phyloP scores from a whole-genome alignment of 2,113 vertebrate genomes.

The Sylvietta virens region DNA sequence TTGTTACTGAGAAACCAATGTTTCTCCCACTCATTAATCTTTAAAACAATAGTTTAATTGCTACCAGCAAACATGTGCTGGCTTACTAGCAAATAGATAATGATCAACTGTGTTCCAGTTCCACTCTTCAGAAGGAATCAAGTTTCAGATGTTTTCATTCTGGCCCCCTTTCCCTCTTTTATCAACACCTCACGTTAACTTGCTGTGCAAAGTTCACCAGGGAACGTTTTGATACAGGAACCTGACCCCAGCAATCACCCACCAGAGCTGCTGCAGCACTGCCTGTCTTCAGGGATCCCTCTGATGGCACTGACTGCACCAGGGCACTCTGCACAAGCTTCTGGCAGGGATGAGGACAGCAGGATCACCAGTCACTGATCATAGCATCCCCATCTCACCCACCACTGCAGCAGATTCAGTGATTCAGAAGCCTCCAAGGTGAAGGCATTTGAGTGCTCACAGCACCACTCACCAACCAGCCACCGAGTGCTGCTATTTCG shows the following conservation, averaged over 20 bases:
- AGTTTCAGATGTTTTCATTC: background rate
- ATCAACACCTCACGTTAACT: background rate
- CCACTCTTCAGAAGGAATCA: background rate
- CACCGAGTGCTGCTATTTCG: background rate
- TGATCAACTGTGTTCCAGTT: background rate
- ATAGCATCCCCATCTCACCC: background rate
- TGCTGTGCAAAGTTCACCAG: background rate
- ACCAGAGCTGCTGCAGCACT: background rate
- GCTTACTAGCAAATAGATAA: background rate
- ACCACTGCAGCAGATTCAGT: background rate
- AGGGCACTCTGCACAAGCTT: background rate
- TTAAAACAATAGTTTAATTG: slow-evolving; percentile 14
- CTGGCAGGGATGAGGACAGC: background rate
- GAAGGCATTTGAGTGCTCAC: background rate
- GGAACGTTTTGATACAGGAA: background rate
- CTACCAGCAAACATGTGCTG: background rate
- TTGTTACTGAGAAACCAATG: background rate
- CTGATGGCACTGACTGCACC: accelerated
- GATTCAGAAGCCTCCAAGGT: background rate
- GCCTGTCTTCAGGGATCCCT: background rate
- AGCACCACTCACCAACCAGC: background rate
- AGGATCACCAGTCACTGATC: background rate
- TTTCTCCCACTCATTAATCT: background rate
- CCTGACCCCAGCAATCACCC: background rate
- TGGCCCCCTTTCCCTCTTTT: background rate